These are phyloP conservation scores for Rhinogobius similis DNA, from an alignment of 2,113 vertebrate genomes.

Conservation along the genomic window DNA sequence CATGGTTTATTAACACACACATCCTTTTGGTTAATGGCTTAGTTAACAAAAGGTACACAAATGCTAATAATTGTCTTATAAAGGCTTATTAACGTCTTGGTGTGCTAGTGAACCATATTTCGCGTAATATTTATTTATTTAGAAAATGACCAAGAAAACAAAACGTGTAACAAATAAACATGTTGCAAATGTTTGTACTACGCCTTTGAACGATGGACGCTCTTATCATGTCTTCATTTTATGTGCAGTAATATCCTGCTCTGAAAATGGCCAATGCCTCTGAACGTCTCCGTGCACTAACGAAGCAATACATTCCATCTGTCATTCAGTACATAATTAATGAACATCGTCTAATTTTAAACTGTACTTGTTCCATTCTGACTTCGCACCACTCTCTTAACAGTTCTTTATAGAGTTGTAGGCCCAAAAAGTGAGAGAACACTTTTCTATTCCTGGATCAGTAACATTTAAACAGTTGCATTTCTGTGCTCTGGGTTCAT, in stretches of 20 bases:
- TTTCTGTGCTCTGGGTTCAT: conserved; percentile 32
- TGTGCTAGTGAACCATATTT: no score
- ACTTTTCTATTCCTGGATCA: conserved; percentile 18
- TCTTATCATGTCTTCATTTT: neutral
- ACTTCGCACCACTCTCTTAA: neutral
- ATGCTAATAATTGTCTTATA: no score
- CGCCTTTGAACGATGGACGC: neutral
- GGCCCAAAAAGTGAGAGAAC: neutral
- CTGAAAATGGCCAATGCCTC: neutral
- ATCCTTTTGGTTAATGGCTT: no score
- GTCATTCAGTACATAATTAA: conserved; percentile 4
- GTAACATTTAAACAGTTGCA: conserved; percentile 32
- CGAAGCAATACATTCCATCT: conserved; percentile 1
- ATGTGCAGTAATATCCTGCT: neutral
- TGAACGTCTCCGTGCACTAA: neutral
- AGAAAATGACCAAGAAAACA: no score
- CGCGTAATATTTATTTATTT: no score
- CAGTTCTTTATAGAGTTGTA: neutral
- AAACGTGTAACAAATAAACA: neutral
- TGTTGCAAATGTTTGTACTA: no score
- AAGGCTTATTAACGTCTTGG: no score
- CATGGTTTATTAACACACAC: no score
- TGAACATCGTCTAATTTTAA: conserved; percentile 3
- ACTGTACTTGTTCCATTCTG: neutral
- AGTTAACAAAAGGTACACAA: no score